phyloP scores from a whole-genome alignment of 2,797 vertebrate genomes.

The Serranus cabrilla region DNA sequence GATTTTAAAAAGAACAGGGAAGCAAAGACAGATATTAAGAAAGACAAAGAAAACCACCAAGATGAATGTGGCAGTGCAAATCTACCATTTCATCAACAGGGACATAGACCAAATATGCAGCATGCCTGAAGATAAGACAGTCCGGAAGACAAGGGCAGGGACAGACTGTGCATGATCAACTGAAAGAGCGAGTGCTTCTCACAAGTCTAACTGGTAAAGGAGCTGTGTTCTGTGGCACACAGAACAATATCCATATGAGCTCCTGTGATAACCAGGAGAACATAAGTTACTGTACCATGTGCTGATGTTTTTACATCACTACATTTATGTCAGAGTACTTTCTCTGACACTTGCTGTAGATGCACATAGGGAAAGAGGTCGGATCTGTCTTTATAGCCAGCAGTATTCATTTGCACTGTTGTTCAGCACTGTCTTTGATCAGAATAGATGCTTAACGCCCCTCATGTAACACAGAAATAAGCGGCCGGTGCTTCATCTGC shows the following conservation, averaged over 20 bases:
- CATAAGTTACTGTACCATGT: background rate
- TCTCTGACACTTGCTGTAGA: too few relatives aligned
- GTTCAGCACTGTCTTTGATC: too few relatives aligned
- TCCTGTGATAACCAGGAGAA: conserved; percentile 2
- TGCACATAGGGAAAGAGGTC: too few relatives aligned
- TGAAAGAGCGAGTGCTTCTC: conserved; percentile 27
- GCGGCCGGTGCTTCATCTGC: too few relatives aligned
- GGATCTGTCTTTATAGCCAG: too few relatives aligned
- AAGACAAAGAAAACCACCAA: background rate
- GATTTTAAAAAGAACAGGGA: background rate
- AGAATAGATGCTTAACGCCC: too few relatives aligned
- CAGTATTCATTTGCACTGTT: too few relatives aligned
- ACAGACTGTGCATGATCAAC: conserved; percentile 3
- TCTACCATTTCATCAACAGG: background rate
- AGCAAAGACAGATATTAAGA: background rate
- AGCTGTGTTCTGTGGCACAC: conserved; percentile 36
- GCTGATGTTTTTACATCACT: too few relatives aligned
- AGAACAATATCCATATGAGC: conserved; percentile 11
- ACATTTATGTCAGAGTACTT: too few relatives aligned
- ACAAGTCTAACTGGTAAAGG: conserved; percentile 42
- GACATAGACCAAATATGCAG: background rate
- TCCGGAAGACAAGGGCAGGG: background rate
- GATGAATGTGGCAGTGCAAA: background rate
- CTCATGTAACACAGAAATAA: too few relatives aligned
- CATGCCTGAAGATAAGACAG: conserved; percentile 14